A percentile compares a stretch with the other conserved stretches of the same genome.
Evolutionary conservation across 2,888 invertebrate genomes (phyloP).

Genomic region (Lycaena phlaeas): DNA sequence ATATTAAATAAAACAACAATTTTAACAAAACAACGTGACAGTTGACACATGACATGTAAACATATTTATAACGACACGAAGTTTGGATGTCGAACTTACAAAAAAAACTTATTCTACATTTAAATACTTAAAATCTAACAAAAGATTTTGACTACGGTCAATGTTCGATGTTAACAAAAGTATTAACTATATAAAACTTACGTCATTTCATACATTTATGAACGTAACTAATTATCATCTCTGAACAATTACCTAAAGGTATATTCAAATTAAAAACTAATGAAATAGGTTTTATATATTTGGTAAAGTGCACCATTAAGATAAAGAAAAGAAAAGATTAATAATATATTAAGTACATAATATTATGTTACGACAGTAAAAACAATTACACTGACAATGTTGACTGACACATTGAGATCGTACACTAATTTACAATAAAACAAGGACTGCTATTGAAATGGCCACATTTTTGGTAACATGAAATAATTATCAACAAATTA

Average conservation of each 20-base stretch:
- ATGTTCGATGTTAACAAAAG: constrained; percentile 49
- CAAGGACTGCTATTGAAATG: constrained; percentile 49
- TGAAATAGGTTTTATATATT: constrained; percentile 5
- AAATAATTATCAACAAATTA: constrained; percentile 56
- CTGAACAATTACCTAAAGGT: constrained; percentile 2
- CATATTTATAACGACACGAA: constrained; percentile 7
- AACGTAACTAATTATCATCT: constrained; percentile 4
- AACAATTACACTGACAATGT: constrained; percentile 56
- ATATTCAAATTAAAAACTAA: constrained; percentile 1
- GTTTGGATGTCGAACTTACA: constrained; percentile 23
- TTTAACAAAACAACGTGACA: constrained; percentile 6
- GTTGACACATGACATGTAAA: constrained; percentile 3
- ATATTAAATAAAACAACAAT: constrained; percentile 8
- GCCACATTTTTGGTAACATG: constrained; percentile 43
- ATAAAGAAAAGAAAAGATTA: constrained; percentile 14
- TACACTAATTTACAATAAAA: constrained; percentile 55
- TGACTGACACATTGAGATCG: constrained; percentile 72
- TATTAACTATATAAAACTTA: constrained; percentile 4
- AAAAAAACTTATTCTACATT: constrained; percentile 35
- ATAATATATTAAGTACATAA: constrained; percentile 7
- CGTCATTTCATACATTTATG: constrained; percentile 5
- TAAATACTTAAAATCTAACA: constrained; percentile 64
- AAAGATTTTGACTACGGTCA: constrained; percentile 61
- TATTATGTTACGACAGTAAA: constrained; percentile 5
- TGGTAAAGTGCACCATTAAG: constrained; percentile 9